Evolutionary conservation across 2,797 vertebrate species (phyloP).

Genomic region (Ambastaia sidthimunki): DNA sequence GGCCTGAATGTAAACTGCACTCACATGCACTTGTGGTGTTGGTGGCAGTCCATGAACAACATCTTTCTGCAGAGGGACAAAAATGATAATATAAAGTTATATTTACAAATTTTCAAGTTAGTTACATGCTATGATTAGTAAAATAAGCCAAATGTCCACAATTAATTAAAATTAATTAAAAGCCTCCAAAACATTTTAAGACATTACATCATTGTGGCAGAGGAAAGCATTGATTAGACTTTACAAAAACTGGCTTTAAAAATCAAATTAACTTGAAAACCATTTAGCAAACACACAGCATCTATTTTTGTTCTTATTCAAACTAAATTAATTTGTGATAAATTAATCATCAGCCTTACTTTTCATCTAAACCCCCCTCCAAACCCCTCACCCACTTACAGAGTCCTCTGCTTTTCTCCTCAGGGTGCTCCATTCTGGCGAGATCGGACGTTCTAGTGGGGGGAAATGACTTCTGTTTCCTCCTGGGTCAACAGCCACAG

Average conservation of each 20-base stretch:
- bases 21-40: constrained; percentile 90
- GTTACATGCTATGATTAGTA: too few species aligned
- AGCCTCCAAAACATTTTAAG: background rate
- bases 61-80: constrained; percentile 74
- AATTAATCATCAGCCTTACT: background rate
- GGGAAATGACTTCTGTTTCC: constrained; percentile 23
- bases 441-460: constrained; percentile 56
- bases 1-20: constrained; percentile 60
- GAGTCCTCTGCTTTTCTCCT: constrained; percentile 68
- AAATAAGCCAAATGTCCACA: too few species aligned
- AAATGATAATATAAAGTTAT: too few species aligned
- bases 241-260: too few species aligned
- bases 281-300: background rate
- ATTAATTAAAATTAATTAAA: background rate
- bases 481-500: constrained; percentile 51
- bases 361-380: background rate
- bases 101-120: too few species aligned
- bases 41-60: constrained; percentile 89
- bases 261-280: too few species aligned
- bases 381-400: constrained; percentile 62
- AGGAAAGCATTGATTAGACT: background rate
- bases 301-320: background rate
- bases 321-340: background rate
- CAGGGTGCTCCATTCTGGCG: constrained; percentile 76
- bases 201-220: background rate